Conservation (phyloP, 2,888 invertebrate genomes). For the Spilarctia lutea region DNA sequence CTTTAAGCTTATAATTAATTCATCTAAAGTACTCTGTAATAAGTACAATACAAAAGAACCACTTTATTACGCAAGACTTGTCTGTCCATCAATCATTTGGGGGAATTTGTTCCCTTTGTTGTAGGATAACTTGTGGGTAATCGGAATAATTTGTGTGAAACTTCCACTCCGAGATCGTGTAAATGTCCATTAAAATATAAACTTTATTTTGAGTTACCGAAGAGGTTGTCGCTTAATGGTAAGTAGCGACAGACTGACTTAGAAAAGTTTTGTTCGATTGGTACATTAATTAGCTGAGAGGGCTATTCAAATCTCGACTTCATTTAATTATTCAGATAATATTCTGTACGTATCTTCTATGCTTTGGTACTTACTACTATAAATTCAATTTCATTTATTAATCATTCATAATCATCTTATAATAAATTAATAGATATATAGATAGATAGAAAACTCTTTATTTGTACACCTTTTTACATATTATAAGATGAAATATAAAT, state of each 20-base stretch:
- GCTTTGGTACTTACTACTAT: too few relatives aligned
- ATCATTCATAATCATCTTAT: too few relatives aligned
- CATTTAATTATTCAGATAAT: too few relatives aligned
- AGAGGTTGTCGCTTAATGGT: not conserved
- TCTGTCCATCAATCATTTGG: constrained; percentile 40
- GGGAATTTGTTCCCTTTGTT: constrained; percentile 34
- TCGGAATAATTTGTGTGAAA: constrained; percentile 19
- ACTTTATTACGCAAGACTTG: constrained; percentile 36
- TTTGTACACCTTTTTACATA: too few relatives aligned
- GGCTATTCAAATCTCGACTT: not conserved
- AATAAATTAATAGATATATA: too few relatives aligned
- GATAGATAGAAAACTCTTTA: too few relatives aligned
- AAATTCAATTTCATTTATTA: too few relatives aligned
- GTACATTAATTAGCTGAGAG: not conserved
- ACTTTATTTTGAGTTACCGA: constrained; percentile 6
- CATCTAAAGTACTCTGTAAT: constrained; percentile 20
- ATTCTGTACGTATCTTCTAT: too few relatives aligned
- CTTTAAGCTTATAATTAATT: constrained; percentile 4
- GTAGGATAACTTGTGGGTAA: constrained; percentile 14
- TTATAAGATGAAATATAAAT: too few relatives aligned
- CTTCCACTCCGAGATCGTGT: constrained; percentile 10
- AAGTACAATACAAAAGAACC: constrained; percentile 42
- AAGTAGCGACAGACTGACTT: not conserved
- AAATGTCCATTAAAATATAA: constrained; percentile 15
- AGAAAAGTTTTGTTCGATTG: not conserved